Evolutionary conservation across 2,888 invertebrate genomes (phyloP).

Genomic region (Argyresthia albistria): DNA sequence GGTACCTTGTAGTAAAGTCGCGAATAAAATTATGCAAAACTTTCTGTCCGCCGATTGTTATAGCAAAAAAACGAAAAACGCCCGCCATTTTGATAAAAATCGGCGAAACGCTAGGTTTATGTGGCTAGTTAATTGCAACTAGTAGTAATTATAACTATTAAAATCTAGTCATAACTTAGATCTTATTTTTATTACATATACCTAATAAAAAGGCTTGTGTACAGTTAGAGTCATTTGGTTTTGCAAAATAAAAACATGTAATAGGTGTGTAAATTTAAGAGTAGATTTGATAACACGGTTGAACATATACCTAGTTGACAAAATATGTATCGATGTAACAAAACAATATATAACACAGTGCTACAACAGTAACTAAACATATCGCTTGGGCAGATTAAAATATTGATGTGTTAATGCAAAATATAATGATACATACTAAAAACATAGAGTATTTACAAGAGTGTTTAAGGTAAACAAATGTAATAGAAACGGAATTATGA

Average conservation of each 20-base stretch:
- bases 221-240: constrained; percentile 60
- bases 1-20: too few relatives aligned
- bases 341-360: constrained; percentile 37
- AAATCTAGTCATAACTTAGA: constrained; percentile 23
- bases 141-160: not conserved
- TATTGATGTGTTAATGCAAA: constrained; percentile 26
- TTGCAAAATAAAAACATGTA: constrained; percentile 45
- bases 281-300: constrained; percentile 66
- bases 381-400: constrained; percentile 59
- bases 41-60: too few relatives aligned
- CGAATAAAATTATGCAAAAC: too few relatives aligned
- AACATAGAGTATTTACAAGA: too few relatives aligned
- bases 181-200: constrained; percentile 58
- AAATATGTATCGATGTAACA: not conserved
- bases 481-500: too few relatives aligned
- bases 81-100: constrained; percentile 37
- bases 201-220: constrained; percentile 60
- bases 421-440: too few relatives aligned
- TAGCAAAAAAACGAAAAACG: constrained; percentile 9
- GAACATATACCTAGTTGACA: constrained; percentile 22
- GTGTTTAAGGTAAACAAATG: too few relatives aligned
- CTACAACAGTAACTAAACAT: constrained; percentile 64
- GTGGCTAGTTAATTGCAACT: not conserved
- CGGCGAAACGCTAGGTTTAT: constrained; percentile 33
- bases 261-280: constrained; percentile 56